These are phyloP conservation scores for Piaya cayana DNA, from an alignment of 2,113 vertebrate species.

Conservation along the genomic window DNA sequence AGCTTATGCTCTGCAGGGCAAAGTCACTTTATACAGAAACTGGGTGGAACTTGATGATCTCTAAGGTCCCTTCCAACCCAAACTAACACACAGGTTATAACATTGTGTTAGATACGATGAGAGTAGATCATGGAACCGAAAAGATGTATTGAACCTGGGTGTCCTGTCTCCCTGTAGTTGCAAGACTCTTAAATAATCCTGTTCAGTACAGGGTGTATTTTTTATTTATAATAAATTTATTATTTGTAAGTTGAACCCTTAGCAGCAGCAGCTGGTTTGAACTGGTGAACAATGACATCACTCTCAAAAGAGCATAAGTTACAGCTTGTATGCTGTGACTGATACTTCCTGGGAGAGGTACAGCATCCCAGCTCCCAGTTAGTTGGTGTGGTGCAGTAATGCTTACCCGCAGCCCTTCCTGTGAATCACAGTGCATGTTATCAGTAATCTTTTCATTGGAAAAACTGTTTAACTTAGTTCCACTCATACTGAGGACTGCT, in stretches of 20 bases:
- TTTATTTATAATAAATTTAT: background rate
- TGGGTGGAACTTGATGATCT: no score
- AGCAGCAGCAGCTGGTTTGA: background rate
- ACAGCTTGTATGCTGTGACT: background rate
- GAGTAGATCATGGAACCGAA: background rate
- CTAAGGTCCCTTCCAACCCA: no score
- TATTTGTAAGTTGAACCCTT: background rate
- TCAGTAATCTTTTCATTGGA: background rate
- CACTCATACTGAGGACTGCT: background rate
- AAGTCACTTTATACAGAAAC: background rate
- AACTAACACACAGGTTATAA: background rate
- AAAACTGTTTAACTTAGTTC: background rate
- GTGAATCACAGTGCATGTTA: background rate
- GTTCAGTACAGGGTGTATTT: background rate
- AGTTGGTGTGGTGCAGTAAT: background rate
- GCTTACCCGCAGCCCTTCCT: background rate
- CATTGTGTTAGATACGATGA: background rate
- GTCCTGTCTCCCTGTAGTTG: accelerated
- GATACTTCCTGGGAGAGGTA: background rate
- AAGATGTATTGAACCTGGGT: background rate
- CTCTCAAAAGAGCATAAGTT: background rate
- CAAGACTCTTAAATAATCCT: background rate
- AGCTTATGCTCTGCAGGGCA: background rate
- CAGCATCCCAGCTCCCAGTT: background rate
- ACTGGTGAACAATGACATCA: background rate